These are phyloP conservation scores for Falco novaeseelandiae DNA, from an alignment of 2,797 vertebrate species.

Conservation along the genomic window DNA sequence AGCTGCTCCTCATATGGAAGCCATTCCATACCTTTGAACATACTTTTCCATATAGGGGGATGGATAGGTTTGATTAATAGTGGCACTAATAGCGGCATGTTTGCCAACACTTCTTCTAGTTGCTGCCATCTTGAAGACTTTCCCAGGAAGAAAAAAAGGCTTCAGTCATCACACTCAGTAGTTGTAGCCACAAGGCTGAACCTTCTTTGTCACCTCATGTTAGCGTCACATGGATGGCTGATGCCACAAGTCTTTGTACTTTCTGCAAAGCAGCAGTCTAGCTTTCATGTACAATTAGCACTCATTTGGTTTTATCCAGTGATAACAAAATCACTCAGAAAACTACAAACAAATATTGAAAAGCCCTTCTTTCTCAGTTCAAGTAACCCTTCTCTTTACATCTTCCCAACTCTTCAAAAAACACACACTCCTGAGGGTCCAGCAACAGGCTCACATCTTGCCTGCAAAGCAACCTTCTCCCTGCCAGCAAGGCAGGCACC, in stretches of 20 bases:
- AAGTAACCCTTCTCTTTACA: not conserved
- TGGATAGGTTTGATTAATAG: not conserved
- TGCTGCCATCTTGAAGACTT: not conserved
- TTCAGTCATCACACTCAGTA: not conserved
- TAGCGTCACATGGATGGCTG: not conserved
- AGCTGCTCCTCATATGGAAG: not conserved
- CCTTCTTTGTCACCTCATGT: not conserved
- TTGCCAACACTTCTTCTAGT: not conserved
- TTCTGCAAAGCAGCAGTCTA: not conserved
- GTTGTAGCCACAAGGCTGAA: not conserved
- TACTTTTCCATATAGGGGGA: not conserved
- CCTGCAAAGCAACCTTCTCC: not conserved
- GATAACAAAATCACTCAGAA: not conserved
- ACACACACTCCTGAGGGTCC: not conserved
- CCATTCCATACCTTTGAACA: not conserved
- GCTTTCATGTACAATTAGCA: not conserved
- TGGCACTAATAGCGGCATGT: fast-evolving
- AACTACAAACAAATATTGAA: not conserved
- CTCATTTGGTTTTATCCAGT: not conserved
- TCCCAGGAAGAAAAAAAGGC: not conserved
- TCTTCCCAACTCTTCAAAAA: not conserved
- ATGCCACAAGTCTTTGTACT: not conserved
- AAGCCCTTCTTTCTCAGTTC: not conserved
- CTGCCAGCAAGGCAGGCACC: not conserved
- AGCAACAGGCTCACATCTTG: not conserved